These are phyloP conservation scores for Poecilia wingei DNA, from an alignment of 2,797 vertebrate genomes.

Conservation along the genomic window DNA sequence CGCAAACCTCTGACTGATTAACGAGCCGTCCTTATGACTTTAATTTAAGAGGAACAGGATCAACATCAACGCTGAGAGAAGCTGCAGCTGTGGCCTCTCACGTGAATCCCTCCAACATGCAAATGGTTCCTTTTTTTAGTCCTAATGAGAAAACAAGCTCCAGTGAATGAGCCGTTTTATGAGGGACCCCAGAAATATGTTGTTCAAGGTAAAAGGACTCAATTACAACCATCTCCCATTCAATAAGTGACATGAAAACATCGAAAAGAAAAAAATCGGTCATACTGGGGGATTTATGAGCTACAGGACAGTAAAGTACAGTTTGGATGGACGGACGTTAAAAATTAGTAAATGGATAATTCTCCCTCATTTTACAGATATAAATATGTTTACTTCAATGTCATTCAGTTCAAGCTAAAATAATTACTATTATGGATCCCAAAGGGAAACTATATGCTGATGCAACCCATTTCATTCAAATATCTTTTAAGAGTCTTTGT, in stretches of 20 bases:
- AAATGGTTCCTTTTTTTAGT: background rate
- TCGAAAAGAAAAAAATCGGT: background rate
- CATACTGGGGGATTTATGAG: background rate
- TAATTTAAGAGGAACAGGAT: background rate
- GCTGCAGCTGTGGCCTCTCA: background rate
- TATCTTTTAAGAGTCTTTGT: background rate
- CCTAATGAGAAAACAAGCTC: background rate
- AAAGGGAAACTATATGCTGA: background rate
- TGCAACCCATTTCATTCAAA: background rate
- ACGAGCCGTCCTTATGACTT: background rate
- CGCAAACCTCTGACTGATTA: background rate
- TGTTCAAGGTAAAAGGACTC: background rate
- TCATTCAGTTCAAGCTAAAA: background rate
- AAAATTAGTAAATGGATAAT: background rate
- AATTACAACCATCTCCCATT: background rate
- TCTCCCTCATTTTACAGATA: background rate
- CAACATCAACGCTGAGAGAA: background rate
- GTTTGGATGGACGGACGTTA: background rate
- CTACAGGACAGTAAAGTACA: background rate
- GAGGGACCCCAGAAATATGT: background rate
- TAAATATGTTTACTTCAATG: background rate
- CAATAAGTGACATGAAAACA: background rate
- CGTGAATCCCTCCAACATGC: background rate
- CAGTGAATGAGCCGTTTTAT: background rate
- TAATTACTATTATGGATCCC: background rate